Evolutionary conservation across 2,797 vertebrate genomes (phyloP).

Genomic region (Threskiornis aethiopicus): DNA sequence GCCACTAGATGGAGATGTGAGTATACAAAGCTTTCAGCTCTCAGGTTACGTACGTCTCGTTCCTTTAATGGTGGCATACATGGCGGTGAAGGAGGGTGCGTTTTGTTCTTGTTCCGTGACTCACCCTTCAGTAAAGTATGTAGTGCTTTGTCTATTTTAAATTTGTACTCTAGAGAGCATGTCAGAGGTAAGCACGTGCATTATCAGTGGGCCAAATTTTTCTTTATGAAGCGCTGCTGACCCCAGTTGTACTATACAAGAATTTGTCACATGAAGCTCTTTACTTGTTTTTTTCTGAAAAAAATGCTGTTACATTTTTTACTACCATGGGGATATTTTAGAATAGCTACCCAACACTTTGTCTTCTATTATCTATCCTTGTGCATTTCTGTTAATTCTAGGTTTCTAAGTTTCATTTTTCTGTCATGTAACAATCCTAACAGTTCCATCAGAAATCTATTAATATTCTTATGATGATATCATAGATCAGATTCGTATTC

Average conservation of each 20-base stretch:
- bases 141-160: neutral
- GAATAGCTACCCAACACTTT: neutral
- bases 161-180: neutral
- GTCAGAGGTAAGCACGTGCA: neutral
- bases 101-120: neutral
- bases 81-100: neutral
- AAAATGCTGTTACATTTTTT: neutral
- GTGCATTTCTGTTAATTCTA: neutral
- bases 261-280: neutral
- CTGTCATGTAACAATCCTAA: neutral
- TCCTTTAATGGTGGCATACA: neutral
- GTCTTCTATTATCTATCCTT: neutral
- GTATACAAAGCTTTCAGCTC: conserved; percentile 63
- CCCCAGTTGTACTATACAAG: neutral
- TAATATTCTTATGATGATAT: neutral
- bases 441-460: neutral
- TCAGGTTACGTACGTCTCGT: neutral
- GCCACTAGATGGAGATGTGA: conserved; percentile 87
- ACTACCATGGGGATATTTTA: neutral
- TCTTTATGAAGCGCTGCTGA: neutral
- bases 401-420: neutral
- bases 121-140: neutral
- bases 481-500: neutral
- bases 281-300: neutral
- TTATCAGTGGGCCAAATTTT: neutral